phyloP scores from a whole-genome alignment of 2,113 vertebrate species.

The Recurvirostra avosetta region DNA sequence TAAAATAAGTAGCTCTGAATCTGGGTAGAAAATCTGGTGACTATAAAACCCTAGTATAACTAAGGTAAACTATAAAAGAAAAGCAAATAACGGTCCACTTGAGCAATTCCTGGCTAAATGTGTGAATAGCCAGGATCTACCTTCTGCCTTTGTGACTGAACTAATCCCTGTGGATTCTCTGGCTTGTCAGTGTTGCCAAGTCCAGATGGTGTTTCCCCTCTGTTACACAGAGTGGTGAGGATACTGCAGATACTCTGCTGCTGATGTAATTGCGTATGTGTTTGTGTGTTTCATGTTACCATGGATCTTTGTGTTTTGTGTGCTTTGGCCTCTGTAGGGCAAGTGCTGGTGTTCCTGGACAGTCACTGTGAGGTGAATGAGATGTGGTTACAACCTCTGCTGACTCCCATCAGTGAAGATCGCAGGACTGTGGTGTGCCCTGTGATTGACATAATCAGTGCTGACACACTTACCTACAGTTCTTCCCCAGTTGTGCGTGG shows the following conservation, averaged over 20 bases:
- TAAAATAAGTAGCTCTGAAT: background rate
- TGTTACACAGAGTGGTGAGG: background rate
- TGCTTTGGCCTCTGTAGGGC: constrained; percentile 72
- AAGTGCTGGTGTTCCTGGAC: constrained; percentile 94
- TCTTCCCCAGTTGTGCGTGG: constrained; percentile 92
- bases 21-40: background rate
- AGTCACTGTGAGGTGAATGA: constrained; percentile 96
- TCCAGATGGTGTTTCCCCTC: background rate
- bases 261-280: rapidly evolving
- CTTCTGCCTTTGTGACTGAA: background rate
- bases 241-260: background rate
- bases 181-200: background rate
- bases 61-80: no score
- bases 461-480: constrained; percentile 91
- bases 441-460: constrained; percentile 96
- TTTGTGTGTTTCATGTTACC: background rate
- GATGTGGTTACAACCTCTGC: constrained; percentile 89
- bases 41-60: background rate
- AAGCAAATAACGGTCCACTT: background rate
- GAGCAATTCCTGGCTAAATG: background rate
- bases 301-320: background rate
- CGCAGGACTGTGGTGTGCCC: constrained; percentile 88
- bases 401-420: constrained; percentile 79
- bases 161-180: background rate
- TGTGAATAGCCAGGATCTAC: background rate